Percentiles rank a stretch among this genome's conserved stretches.
Conservation (phyloP, 2,888 invertebrate genomes). For the Julus scanicus region DNA sequence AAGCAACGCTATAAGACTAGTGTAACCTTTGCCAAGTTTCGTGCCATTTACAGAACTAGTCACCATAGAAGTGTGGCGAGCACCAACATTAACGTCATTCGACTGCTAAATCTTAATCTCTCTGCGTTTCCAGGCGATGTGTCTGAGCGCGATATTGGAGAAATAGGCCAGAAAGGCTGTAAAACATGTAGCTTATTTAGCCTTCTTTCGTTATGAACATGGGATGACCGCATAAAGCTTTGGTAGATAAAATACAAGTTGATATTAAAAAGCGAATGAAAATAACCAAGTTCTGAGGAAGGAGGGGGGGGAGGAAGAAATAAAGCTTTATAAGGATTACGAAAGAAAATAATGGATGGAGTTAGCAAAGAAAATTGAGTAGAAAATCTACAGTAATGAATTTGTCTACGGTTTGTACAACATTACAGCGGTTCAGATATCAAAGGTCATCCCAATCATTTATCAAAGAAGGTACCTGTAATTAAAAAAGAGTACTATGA, state of each 20-base stretch:
- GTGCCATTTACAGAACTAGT: not conserved
- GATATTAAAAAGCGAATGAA: not conserved
- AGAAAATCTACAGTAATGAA: too few species aligned
- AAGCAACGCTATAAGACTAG: not conserved
- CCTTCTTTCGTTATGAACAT: not conserved
- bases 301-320: too few species aligned
- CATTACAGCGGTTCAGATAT: too few species aligned
- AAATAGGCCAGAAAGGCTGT: not conserved
- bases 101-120: constrained; percentile 20
- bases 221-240: not conserved
- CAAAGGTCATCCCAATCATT: not conserved
- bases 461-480: too few species aligned
- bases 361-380: not conserved
- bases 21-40: not conserved
- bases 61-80: not conserved
- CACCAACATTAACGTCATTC: not conserved
- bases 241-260: not conserved
- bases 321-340: not conserved
- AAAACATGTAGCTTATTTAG: not conserved
- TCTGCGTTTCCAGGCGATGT: not conserved
- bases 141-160: not conserved
- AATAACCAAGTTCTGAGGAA: not conserved
- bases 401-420: not conserved
- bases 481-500: too few species aligned
- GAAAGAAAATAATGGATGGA: not conserved